Conservation (phyloP, 1,140 invertebrate genomes). For the Branchinecta lindahli region DNA sequence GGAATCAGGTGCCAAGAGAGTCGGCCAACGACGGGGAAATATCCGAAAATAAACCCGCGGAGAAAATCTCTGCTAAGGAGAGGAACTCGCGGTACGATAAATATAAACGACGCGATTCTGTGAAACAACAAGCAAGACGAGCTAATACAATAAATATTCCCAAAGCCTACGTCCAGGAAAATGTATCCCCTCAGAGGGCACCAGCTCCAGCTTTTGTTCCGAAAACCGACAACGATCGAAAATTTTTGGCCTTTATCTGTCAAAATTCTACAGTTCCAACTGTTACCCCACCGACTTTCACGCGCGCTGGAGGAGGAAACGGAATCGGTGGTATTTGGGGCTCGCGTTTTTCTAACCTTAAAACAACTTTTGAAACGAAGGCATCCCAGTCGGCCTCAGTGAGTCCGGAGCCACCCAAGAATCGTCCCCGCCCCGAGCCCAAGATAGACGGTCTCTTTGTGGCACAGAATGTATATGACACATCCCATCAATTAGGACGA, state of each 20-base stretch:
- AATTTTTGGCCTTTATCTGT: conserved; percentile 63
- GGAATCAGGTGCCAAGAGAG: conserved; percentile 5
- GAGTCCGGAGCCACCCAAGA: conserved; percentile 22
- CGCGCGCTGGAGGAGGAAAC: conserved; percentile 20
- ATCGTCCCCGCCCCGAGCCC: conserved; percentile 18
- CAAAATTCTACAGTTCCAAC: conserved; percentile 37
- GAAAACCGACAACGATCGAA: conserved; percentile 65
- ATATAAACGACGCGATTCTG: conserved; percentile 47
- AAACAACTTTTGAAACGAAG: conserved; percentile 53
- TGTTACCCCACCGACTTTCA: conserved; percentile 11
- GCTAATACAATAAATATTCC: conserved; percentile 76
- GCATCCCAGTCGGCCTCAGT: conserved; percentile 20
- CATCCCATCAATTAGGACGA: background rate
- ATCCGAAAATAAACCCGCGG: background rate
- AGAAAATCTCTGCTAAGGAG: conserved; percentile 5
- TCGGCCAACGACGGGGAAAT: background rate
- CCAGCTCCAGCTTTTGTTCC: conserved; percentile 43
- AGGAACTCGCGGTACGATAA: conserved; percentile 22
- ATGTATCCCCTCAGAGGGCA: background rate
- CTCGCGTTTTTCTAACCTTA: conserved; percentile 63
- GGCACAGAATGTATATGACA: background rate
- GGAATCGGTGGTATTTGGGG: conserved; percentile 45
- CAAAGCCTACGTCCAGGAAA: conserved; percentile 36
- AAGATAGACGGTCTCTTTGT: conserved; percentile 3
- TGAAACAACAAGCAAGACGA: conserved; percentile 42